phyloP scores from a whole-genome alignment of 1,140 invertebrate genomes.

The Calosoma granatense region DNA sequence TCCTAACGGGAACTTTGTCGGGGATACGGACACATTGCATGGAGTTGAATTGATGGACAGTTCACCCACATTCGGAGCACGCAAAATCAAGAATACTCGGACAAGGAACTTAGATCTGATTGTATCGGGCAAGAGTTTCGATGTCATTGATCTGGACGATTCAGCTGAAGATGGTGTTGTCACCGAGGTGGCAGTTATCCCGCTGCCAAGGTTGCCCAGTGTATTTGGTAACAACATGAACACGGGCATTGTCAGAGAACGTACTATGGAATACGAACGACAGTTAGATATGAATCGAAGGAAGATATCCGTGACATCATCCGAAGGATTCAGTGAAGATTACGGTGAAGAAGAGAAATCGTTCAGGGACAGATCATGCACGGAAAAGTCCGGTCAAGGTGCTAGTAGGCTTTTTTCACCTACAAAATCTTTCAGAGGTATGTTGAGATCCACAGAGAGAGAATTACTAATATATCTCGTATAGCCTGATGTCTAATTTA shows the following conservation, averaged over 20 bases:
- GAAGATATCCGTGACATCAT: slow-evolving; percentile 40
- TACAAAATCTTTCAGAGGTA: slow-evolving; percentile 1
- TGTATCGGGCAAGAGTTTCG: slow-evolving; percentile 45
- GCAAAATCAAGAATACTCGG: slow-evolving; percentile 31
- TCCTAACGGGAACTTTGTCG: slow-evolving; percentile 24
- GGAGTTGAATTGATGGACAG: slow-evolving; percentile 32
- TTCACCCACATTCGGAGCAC: slow-evolving; percentile 27
- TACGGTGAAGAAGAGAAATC: slow-evolving; percentile 42
- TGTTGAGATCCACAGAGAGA: too few relatives aligned
- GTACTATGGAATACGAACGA: slow-evolving; percentile 42
- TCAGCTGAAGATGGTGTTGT: slow-evolving; percentile 39
- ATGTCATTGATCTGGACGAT: slow-evolving; percentile 48
- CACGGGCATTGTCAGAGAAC: slow-evolving; percentile 39
- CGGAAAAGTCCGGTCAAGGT: slow-evolving; percentile 31
- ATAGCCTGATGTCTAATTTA: not conserved
- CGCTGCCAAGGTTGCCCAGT: slow-evolving; percentile 41
- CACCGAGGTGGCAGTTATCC: slow-evolving; percentile 43
- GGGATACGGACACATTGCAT: slow-evolving; percentile 22
- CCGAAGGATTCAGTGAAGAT: slow-evolving; percentile 41
- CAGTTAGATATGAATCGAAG: slow-evolving; percentile 24
- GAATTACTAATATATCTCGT: too few relatives aligned
- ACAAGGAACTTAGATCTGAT: slow-evolving; percentile 46
- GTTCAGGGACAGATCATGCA: slow-evolving; percentile 37
- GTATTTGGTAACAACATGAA: slow-evolving; percentile 23
- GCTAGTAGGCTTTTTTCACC: not conserved